A percentile compares a stretch with the other conserved stretches of the same genome.
phyloP scores from a whole-genome alignment of 2,797 vertebrate genomes.

The Gambelia wislizenii region DNA sequence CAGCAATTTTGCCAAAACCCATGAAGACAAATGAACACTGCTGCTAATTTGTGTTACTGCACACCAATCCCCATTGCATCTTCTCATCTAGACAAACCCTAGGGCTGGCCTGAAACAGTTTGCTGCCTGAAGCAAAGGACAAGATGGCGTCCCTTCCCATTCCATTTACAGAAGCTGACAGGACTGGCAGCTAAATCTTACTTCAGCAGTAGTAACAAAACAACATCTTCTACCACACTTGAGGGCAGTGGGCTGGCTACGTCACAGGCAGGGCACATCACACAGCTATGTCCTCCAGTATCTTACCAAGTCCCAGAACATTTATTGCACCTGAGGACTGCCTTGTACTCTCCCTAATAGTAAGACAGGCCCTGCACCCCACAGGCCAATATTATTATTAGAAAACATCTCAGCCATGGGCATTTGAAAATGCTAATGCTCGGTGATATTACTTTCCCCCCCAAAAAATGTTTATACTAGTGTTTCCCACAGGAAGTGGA shows the following conservation, averaged over 20 bases:
- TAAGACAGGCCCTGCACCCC: background rate
- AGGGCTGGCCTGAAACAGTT: background rate
- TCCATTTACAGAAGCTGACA: background rate
- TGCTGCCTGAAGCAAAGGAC: background rate
- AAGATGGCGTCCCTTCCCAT: background rate
- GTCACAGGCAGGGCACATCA: background rate
- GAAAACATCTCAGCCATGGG: background rate
- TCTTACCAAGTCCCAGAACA: background rate
- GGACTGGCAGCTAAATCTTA: background rate
- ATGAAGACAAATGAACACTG: no score
- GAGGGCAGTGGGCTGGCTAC: no score
- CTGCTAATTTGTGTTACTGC: no score
- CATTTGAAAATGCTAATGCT: slow-evolving; percentile 6
- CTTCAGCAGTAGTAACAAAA: background rate
- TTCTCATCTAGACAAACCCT: no score
- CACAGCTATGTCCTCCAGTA: background rate
- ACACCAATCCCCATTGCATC: no score
- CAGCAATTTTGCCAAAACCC: no score
- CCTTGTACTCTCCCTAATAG: no score
- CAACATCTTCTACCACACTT: no score
- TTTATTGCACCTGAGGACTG: background rate
- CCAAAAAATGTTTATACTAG: background rate
- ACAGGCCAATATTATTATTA: background rate
- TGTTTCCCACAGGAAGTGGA: background rate
- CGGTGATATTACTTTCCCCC: background rate